Percentiles rank a stretch among this genome's conserved stretches.
Conservation (phyloP, 2,888 invertebrate genomes). For the Homarus gammarus region DNA sequence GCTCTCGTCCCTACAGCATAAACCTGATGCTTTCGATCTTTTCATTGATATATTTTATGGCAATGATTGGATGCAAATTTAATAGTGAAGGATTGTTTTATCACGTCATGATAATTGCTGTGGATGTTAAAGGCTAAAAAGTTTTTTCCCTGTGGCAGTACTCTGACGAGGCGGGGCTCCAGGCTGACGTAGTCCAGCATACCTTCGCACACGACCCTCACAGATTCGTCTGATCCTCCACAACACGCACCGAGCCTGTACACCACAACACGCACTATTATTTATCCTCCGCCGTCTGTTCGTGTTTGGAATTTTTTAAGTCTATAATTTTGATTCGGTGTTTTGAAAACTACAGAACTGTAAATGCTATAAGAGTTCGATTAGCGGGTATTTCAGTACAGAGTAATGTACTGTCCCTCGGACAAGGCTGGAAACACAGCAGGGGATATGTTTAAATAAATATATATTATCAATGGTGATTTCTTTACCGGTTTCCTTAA, state of each 20-base stretch:
- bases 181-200: background rate
- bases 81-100: background rate
- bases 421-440: too few relatives aligned
- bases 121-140: background rate
- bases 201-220: background rate
- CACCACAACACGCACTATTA: too few relatives aligned
- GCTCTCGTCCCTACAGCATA: too few relatives aligned
- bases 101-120: background rate
- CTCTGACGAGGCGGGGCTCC: background rate
- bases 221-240: too few relatives aligned
- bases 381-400: too few relatives aligned
- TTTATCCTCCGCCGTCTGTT: background rate
- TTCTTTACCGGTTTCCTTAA: too few relatives aligned
- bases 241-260: too few relatives aligned
- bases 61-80: background rate
- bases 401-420: too few relatives aligned
- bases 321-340: slow-evolving; percentile 9
- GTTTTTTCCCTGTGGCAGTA: background rate
- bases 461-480: too few relatives aligned
- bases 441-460: too few relatives aligned
- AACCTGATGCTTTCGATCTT: background rate
- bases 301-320: background rate
- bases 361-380: too few relatives aligned
- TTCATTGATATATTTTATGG: background rate
- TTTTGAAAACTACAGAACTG: too few relatives aligned